Evolutionary conservation across 2,113 vertebrate species (phyloP), one percentile per base, ranked within the genome.

Genomic region (Amphiprion ocellaris): DNA sequence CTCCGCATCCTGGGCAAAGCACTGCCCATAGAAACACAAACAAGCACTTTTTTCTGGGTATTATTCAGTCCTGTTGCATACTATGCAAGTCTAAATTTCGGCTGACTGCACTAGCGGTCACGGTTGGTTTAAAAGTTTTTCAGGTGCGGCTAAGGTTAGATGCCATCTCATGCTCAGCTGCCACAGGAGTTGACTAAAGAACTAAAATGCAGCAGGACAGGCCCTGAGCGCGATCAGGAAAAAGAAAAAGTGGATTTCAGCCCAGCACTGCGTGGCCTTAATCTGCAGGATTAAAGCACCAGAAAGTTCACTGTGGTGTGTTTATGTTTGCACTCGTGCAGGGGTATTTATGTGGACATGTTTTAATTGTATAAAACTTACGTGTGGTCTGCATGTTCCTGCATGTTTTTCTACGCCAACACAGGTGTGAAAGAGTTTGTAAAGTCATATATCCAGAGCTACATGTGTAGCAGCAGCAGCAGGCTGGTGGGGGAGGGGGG

Each of bases 241-340:
- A 87, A 83, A 80, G 54, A 81, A 91, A 91, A 88, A 79, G 73
- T 84, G 83, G 74, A 91, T 90, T 87, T 85, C 81, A 70, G 77
- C 39, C 69, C 74, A 83, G 77, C 46, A 14, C 70, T 85, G 58
- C 75, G 69, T 93, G 93, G 85, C 91, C 90, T 93, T 93, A 95
- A 94, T 95, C 93, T 93, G 79, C 69, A 77, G 84, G 93, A 94
- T 94, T 94, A 94, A 46, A 49, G 62, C 81, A 66, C 52, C 49
- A 55, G 55, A 74, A 89, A 78, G 69, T 81, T 84, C 52, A 46
- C 60, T 72, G 11, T 19, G 3, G 26, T 77, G 76, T 70, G 55
- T 39, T 76, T 71, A 53, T 62, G 67, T 47, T 23, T 53, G 64
- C 63, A 30, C 41, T 14, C 2, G 10, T 75, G 44, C 24, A 15